Percentiles rank a stretch among this genome's conserved stretches.
Conservation (phyloP, 1,140 invertebrate genomes). For the Forficula auricularia region DNA sequence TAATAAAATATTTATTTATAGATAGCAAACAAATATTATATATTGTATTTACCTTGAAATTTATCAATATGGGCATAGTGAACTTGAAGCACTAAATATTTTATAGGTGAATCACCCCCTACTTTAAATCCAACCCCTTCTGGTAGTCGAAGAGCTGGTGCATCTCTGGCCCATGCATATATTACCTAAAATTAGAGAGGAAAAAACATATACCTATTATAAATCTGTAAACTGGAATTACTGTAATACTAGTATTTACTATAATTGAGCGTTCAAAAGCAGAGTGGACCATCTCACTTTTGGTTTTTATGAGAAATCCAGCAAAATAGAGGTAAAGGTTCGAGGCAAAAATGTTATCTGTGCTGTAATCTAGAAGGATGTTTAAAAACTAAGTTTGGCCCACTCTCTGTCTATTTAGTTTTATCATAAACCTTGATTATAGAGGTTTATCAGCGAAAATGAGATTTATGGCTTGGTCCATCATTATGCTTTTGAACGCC, state of each 20-base stretch:
- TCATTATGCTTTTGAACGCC: too few species aligned
- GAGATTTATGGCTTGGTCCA: too few species aligned
- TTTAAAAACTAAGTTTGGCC: too few species aligned
- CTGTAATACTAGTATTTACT: background rate
- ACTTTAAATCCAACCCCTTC: slow-evolving; percentile 68
- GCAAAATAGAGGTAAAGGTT: too few species aligned
- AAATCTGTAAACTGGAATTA: background rate
- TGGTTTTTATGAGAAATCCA: too few species aligned
- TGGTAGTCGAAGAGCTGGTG: slow-evolving; percentile 68
- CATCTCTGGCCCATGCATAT: slow-evolving; percentile 94
- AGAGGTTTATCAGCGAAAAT: too few species aligned
- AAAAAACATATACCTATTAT: slow-evolving; percentile 10
- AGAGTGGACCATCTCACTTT: too few species aligned
- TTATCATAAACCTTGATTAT: too few species aligned
- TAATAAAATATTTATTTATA: slow-evolving; percentile 1
- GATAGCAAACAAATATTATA: slow-evolving; percentile 3
- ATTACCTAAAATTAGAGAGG: slow-evolving; percentile 54
- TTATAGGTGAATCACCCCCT: slow-evolving; percentile 47
- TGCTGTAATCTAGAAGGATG: too few species aligned
- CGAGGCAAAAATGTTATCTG: too few species aligned
- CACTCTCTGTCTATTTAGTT: too few species aligned
- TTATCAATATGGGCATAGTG: slow-evolving; percentile 63
- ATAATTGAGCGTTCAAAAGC: too few species aligned
- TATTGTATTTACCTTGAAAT: slow-evolving; percentile 40
- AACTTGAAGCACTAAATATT: slow-evolving; percentile 78